Conservation (phyloP, 1,140 invertebrate species). For the Aphis craccivora region DNA sequence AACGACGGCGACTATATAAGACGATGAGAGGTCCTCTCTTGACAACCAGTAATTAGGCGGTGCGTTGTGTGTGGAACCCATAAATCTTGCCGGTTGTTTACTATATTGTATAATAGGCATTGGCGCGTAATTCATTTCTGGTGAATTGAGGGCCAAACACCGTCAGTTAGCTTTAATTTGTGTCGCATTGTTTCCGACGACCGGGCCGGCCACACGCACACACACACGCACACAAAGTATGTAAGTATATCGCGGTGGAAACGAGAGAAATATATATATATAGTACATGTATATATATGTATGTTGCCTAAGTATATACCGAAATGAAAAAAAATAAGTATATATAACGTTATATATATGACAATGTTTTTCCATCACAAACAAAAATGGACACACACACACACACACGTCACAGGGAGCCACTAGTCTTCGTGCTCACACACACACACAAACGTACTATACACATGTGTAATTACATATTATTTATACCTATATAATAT, state of each 20-base stretch:
- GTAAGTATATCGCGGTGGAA: background rate
- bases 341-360: background rate
- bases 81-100: slow-evolving; percentile 54
- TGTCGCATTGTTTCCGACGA: slow-evolving; percentile 49
- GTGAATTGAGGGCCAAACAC: slow-evolving; percentile 43
- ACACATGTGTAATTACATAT: background rate
- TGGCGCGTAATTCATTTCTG: slow-evolving; percentile 56
- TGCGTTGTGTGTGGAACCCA: slow-evolving; percentile 44
- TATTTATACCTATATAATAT: background rate
- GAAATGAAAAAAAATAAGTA: background rate
- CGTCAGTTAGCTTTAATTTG: slow-evolving; percentile 55
- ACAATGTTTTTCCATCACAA: slow-evolving; percentile 27
- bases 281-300: background rate
- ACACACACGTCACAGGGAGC: background rate
- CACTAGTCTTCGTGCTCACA: slow-evolving; percentile 38
- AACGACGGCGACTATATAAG: background rate
- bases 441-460: background rate
- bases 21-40: slow-evolving; percentile 23
- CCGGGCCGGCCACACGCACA: background rate
- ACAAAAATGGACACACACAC: slow-evolving; percentile 25
- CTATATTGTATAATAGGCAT: slow-evolving; percentile 47
- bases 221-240: background rate
- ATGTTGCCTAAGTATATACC: background rate
- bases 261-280: background rate
- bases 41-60: slow-evolving; percentile 55